Percentiles rank a stretch among this genome's conserved stretches.
These are phyloP conservation scores for Melanotus villosus DNA, from an alignment of 2,888 invertebrate genomes.

Conservation along the genomic window DNA sequence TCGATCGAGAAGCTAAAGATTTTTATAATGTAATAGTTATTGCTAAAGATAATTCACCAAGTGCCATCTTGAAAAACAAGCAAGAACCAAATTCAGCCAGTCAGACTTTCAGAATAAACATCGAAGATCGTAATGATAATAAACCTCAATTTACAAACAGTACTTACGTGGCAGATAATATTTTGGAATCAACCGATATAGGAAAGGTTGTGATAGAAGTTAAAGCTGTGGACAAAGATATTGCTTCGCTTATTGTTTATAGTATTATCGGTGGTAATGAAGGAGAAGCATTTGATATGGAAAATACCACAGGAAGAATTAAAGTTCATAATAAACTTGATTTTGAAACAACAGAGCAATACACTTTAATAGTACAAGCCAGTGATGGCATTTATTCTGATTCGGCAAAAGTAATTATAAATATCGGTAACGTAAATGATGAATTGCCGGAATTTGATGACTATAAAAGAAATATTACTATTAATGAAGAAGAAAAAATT, in stretches of 20 bases:
- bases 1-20: conserved; percentile 89
- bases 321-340: conserved; percentile 84
- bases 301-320: conserved; percentile 88
- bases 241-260: conserved; percentile 89
- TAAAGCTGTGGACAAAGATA: conserved; percentile 89
- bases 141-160: conserved; percentile 88
- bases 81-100: conserved; percentile 82
- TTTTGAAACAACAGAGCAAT: conserved; percentile 88
- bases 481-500: conserved; percentile 81
- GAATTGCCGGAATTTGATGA: conserved; percentile 87
- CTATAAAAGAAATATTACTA: conserved; percentile 80
- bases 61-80: conserved; percentile 75
- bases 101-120: conserved; percentile 90
- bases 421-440: conserved; percentile 93
- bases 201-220: conserved; percentile 90
- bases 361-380: conserved; percentile 86
- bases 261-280: conserved; percentile 90
- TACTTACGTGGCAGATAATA: conserved; percentile 80
- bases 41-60: conserved; percentile 92
- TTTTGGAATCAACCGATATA: conserved; percentile 87
- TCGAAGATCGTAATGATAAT: conserved; percentile 97
- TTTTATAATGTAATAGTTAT: conserved; percentile 92
- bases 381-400: conserved; percentile 89
- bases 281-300: conserved; percentile 88
- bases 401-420: conserved; percentile 86